Evolutionary conservation across 1,140 invertebrate species (phyloP).

Genomic region (Musca domestica): DNA sequence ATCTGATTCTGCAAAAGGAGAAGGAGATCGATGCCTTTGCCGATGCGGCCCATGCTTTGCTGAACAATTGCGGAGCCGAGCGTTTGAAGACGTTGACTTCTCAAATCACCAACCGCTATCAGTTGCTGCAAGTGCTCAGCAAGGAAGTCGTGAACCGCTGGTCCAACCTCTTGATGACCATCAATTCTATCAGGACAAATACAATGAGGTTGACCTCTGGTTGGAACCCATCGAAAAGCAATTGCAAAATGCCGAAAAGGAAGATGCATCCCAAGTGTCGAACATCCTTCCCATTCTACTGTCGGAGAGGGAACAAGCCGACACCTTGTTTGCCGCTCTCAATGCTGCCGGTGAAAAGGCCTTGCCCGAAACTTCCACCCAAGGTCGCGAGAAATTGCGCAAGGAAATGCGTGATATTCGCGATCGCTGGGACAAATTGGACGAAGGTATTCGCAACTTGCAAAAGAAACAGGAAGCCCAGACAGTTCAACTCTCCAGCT

Average conservation of each 20-base stretch:
- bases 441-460: slow-evolving; percentile 74
- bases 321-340: slow-evolving; percentile 71
- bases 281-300: slow-evolving; percentile 71
- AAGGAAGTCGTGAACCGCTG: slow-evolving; percentile 88
- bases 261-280: slow-evolving; percentile 57
- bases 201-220: slow-evolving; percentile 75
- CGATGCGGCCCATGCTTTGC: slow-evolving; percentile 82
- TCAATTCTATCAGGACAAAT: slow-evolving; percentile 73
- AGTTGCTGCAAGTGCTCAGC: slow-evolving; percentile 75
- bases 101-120: slow-evolving; percentile 87
- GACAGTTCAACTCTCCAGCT: slow-evolving; percentile 78
- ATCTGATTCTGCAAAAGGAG: slow-evolving; percentile 73
- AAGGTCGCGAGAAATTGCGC: slow-evolving; percentile 83
- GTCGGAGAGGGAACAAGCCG: slow-evolving; percentile 79
- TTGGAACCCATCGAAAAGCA: slow-evolving; percentile 74
- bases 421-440: slow-evolving; percentile 82
- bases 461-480: slow-evolving; percentile 83
- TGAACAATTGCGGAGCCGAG: slow-evolving; percentile 81
- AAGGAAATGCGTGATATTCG: slow-evolving; percentile 73
- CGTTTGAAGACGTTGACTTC: slow-evolving; percentile 83
- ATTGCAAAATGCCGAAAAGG: slow-evolving; percentile 64
- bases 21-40: slow-evolving; percentile 83
- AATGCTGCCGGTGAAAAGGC: slow-evolving; percentile 80
- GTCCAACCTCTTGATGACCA: slow-evolving; percentile 83
- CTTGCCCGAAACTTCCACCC: slow-evolving; percentile 84